These are phyloP conservation scores for Scaptodrosophila latifasciaeformis DNA, from an alignment of 2,888 invertebrate species.

Conservation along the genomic window DNA sequence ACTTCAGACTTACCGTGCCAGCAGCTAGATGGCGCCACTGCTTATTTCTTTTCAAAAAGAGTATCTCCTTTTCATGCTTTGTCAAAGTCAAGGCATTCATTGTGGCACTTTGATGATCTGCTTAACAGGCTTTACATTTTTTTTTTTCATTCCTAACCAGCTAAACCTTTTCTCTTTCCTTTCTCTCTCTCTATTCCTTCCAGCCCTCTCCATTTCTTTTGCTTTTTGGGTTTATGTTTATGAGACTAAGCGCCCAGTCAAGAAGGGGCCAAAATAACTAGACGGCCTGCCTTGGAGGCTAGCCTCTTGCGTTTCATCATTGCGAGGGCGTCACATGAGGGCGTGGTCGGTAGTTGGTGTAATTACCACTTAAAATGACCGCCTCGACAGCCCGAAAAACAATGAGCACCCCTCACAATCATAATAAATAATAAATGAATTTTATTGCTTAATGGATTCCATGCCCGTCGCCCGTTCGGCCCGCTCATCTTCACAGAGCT, in stretches of 20 bases:
- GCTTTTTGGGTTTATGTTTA: conserved; percentile 5
- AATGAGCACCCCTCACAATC: conserved; percentile 47
- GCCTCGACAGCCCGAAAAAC: conserved; percentile 18
- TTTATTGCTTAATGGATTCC: conserved; percentile 68
- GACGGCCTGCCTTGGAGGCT: not conserved
- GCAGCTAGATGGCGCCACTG: too few species aligned
- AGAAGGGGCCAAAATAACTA: too few species aligned
- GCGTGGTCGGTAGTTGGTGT: conserved; percentile 1
- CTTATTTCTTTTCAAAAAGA: too few species aligned
- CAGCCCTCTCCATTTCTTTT: conserved; percentile 54
- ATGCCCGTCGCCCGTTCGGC: conserved; percentile 19
- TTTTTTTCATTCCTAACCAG: too few species aligned
- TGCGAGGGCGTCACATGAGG: conserved; percentile 22
- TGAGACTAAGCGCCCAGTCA: not conserved
- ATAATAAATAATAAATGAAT: conserved; percentile 70
- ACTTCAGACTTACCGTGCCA: too few species aligned
- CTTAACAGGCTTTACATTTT: too few species aligned
- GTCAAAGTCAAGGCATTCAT: not conserved
- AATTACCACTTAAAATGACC: conserved; percentile 11
- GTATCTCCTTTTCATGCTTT: not conserved
- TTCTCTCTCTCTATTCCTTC: conserved; percentile 39
- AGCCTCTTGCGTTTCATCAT: conserved; percentile 24
- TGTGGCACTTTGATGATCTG: too few species aligned
- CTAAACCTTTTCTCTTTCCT: conserved; percentile 37
- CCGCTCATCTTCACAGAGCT: not conserved